These are phyloP conservation scores for Zaprionus ornatus DNA, from an alignment of 1,140 invertebrate genomes.

Conservation along the genomic window DNA sequence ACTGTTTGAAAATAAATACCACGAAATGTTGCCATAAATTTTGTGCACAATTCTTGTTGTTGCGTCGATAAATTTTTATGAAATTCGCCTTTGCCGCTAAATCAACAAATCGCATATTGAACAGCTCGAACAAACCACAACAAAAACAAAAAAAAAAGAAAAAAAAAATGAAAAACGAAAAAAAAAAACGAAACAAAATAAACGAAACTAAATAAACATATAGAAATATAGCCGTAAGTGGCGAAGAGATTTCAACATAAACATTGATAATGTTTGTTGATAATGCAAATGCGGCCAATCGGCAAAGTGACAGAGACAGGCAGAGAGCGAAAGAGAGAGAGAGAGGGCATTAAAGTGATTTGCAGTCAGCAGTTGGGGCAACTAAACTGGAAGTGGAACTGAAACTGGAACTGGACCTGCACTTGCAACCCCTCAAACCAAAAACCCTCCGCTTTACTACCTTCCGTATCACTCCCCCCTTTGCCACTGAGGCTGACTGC, in stretches of 20 bases:
- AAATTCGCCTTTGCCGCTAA: conserved; percentile 26
- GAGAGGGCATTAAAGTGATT: conserved; percentile 16
- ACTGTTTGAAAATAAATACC: conserved; percentile 36
- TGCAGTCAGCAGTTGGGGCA: conserved; percentile 8
- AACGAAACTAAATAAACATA: conserved; percentile 21
- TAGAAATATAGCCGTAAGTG: not conserved
- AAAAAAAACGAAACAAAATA: conserved; percentile 1
- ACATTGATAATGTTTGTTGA: conserved; percentile 34
- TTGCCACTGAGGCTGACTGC: not conserved
- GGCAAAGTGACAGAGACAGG: not conserved
- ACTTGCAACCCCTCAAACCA: not conserved
- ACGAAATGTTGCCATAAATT: conserved; percentile 45
- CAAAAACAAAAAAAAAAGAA: not conserved
- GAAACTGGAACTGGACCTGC: not conserved
- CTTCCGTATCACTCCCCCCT: not conserved
- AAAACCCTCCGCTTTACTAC: not conserved
- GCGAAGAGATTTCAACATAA: conserved; percentile 6
- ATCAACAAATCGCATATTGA: conserved; percentile 43
- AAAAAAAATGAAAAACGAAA: not conserved
- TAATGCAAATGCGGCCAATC: conserved; percentile 12
- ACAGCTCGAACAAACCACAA: conserved; percentile 15
- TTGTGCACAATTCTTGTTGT: conserved; percentile 20
- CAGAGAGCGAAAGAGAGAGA: not conserved
- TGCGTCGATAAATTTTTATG: conserved; percentile 32
- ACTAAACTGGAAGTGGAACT: not conserved